A percentile compares a stretch with the other conserved stretches of the same genome.
These are phyloP conservation scores for Melanotus villosus DNA, from an alignment of 2,888 invertebrate species.

Conservation along the genomic window DNA sequence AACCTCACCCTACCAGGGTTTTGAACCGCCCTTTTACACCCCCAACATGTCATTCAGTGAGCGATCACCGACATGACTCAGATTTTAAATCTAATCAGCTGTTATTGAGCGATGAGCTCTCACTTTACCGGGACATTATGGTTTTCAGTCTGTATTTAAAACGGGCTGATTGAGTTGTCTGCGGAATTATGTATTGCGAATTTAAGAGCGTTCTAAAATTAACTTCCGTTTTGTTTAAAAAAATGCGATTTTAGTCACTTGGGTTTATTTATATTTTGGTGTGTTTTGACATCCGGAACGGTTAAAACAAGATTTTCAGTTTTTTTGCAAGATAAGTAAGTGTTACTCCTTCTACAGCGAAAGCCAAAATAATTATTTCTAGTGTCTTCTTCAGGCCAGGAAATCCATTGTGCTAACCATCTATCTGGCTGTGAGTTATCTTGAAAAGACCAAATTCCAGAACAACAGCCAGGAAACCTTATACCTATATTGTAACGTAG, in stretches of 20 bases:
- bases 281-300: too few relatives aligned
- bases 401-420: too few relatives aligned
- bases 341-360: too few relatives aligned
- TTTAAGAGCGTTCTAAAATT: not conserved
- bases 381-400: too few relatives aligned
- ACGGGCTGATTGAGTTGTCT: slow-evolving; percentile 18
- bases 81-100: slow-evolving; percentile 59
- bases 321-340: too few relatives aligned
- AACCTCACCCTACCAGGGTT: slow-evolving; percentile 28
- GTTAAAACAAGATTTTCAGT: too few relatives aligned
- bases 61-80: slow-evolving; percentile 57
- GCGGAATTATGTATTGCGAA: slow-evolving; percentile 8
- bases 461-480: too few relatives aligned
- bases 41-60: slow-evolving; percentile 52
- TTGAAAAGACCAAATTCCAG: too few relatives aligned
- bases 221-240: not conserved
- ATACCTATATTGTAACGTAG: too few relatives aligned
- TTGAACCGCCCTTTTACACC: slow-evolving; percentile 31
- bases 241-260: not conserved
- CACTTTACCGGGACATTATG: slow-evolving; percentile 44
- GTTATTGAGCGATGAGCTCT: slow-evolving; percentile 56
- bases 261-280: too few relatives aligned
- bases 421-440: too few relatives aligned
- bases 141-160: slow-evolving; percentile 39
- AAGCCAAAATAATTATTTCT: too few relatives aligned